Evolutionary conservation across 1,140 invertebrate species (phyloP).

Genomic region (Gryon sp.): DNA sequence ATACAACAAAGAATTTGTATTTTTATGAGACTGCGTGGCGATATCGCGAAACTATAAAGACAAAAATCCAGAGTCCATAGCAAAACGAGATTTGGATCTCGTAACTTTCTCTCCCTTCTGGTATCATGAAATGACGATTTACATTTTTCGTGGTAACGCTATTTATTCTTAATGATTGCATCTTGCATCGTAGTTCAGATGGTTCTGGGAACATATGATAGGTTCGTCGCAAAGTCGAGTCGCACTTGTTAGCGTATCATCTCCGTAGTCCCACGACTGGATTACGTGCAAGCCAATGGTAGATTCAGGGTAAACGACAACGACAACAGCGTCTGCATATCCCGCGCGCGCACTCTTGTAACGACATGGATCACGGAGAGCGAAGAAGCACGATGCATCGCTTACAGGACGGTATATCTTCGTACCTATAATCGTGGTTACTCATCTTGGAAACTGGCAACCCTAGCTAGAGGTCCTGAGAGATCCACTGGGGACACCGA

Average conservation of each 20-base stretch:
- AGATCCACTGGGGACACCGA: constrained; percentile 20
- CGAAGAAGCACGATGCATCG: constrained; percentile 52
- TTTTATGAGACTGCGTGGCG: constrained; percentile 16
- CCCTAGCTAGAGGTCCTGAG: constrained; percentile 65
- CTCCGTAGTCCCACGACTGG: constrained; percentile 25
- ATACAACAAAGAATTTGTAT: constrained; percentile 27
- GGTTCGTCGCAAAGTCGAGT: constrained; percentile 37
- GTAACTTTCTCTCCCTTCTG: constrained; percentile 33
- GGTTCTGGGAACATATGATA: constrained; percentile 26
- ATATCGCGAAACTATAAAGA: constrained; percentile 21
- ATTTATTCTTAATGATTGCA: constrained; percentile 51
- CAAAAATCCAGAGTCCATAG: constrained; percentile 29
- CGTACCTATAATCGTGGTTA: constrained; percentile 68
- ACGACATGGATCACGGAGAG: constrained; percentile 67
- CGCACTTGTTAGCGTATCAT: constrained; percentile 42
- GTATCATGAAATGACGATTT: constrained; percentile 50
- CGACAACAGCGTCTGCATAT: constrained; percentile 57
- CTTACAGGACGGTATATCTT: constrained; percentile 47
- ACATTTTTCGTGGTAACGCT: constrained; percentile 31
- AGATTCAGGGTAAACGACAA: constrained; percentile 46
- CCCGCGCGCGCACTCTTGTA: constrained; percentile 57
- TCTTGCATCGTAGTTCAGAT: constrained; percentile 33
- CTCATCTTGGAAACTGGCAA: constrained; percentile 72
- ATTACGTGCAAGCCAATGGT: constrained; percentile 31
- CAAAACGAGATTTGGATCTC: constrained; percentile 41